Evolutionary conservation across 64 coral and sea anemone species (phyloP).

Genomic region (Exaiptasia diaphana): DNA sequence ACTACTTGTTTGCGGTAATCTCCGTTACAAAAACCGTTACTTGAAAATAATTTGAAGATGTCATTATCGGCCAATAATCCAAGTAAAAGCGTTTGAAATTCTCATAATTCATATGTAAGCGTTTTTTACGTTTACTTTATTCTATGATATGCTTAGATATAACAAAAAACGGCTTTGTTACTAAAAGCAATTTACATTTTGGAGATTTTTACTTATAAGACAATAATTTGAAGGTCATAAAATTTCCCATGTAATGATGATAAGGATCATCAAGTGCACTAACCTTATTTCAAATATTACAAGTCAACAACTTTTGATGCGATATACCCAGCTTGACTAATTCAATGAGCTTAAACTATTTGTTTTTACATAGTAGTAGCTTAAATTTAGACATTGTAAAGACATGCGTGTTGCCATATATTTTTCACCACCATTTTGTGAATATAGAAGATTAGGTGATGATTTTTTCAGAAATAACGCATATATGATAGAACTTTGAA

Average conservation of each 20-base stretch:
- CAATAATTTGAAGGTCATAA: not conserved
- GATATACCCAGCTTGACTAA: not conserved
- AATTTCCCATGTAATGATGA: not conserved
- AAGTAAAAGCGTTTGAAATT: not conserved
- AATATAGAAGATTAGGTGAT: not conserved
- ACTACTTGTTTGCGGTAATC: not conserved
- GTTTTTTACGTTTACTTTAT: not conserved
- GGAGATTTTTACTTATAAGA: not conserved
- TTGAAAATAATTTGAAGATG: not conserved
- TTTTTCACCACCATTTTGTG: not conserved
- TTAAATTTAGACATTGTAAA: not conserved
- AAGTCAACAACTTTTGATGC: not conserved
- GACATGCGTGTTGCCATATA: not conserved
- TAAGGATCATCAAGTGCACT: not conserved
- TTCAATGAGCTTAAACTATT: not conserved
- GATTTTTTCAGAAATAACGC: not conserved
- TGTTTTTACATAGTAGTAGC: not conserved
- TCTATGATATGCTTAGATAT: not conserved
- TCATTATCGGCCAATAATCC: not conserved
- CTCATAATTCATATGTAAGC: not conserved
- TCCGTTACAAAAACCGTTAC: not conserved
- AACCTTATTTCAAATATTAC: not conserved
- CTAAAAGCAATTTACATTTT: not conserved
- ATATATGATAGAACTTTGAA: not conserved
- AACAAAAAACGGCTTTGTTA: not conserved